Conservation (phyloP, 2,113 vertebrate species). For the Ariopsis seemanni region DNA sequence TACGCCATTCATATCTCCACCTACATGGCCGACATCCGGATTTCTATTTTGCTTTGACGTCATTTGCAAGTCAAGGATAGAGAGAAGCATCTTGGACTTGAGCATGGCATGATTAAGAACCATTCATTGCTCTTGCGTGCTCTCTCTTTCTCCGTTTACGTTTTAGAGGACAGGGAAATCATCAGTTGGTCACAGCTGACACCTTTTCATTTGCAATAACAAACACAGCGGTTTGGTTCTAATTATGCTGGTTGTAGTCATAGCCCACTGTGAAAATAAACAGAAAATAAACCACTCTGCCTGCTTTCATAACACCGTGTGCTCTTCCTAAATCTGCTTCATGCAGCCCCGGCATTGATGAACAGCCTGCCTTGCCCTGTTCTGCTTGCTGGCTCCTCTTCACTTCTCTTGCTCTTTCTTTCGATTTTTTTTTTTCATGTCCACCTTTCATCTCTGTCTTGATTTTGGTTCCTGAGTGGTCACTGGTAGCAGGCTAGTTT, state of each 20-base stretch:
- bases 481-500: constrained; percentile 63
- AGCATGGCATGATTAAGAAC: constrained; percentile 37
- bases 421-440: neutral
- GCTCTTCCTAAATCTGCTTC: constrained; percentile 54
- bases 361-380: constrained; percentile 56
- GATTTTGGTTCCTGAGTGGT: constrained; percentile 46
- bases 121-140: neutral
- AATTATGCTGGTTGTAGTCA: constrained; percentile 64
- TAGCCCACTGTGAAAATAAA: constrained; percentile 72
- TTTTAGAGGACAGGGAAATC: constrained; percentile 48
- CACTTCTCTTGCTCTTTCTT: neutral
- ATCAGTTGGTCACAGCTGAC: constrained; percentile 61
- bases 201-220: constrained; percentile 64
- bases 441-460: neutral
- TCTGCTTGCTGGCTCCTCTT: constrained; percentile 59
- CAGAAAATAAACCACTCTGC: constrained; percentile 58
- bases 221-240: constrained; percentile 68
- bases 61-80: neutral
- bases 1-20: too few species aligned
- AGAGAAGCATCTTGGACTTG: neutral
- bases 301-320: constrained; percentile 57
- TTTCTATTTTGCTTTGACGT: too few species aligned
- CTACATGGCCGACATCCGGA: too few species aligned
- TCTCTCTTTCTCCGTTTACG: constrained; percentile 42
- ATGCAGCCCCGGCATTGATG: constrained; percentile 54